Percentiles rank a stretch among this genome's conserved stretches.
phyloP scores from a whole-genome alignment of 2,797 vertebrate genomes.

The Lagodon rhomboides region DNA sequence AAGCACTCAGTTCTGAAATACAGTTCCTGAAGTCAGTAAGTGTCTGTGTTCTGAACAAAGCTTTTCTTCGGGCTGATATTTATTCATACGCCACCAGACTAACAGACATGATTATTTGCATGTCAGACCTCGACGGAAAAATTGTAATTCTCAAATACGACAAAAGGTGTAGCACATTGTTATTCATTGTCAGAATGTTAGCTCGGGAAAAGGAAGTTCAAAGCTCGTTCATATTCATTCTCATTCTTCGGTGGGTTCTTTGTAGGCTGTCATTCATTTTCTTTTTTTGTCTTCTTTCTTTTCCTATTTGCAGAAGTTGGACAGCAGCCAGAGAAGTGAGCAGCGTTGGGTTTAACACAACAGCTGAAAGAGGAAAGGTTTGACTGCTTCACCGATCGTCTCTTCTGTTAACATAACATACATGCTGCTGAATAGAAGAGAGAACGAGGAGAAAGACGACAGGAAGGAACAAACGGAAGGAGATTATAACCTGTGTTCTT shows the following conservation, averaged over 20 bases:
- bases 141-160: not conserved
- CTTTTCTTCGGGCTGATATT: no score
- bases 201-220: not conserved
- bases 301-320: constrained; percentile 61
- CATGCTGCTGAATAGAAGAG: not conserved
- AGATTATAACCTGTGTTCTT: not conserved
- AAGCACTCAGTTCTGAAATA: constrained; percentile 87
- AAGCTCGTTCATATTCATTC: not conserved
- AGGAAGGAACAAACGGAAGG: not conserved
- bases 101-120: not conserved
- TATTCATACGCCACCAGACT: no score
- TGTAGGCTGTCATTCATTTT: not conserved
- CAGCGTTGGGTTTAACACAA: constrained; percentile 13
- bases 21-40: constrained; percentile 88
- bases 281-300: not conserved
- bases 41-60: constrained; percentile 6
- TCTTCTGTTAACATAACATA: constrained; percentile 7
- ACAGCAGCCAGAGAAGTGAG: constrained; percentile 36
- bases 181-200: not conserved
- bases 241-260: not conserved
- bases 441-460: not conserved
- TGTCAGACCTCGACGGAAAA: not conserved
- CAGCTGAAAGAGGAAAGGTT: not conserved
- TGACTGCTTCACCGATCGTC: not conserved
- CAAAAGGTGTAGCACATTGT: not conserved